Conservation (phyloP, 2,113 vertebrate species). For the Xenopus laevis region DNA sequence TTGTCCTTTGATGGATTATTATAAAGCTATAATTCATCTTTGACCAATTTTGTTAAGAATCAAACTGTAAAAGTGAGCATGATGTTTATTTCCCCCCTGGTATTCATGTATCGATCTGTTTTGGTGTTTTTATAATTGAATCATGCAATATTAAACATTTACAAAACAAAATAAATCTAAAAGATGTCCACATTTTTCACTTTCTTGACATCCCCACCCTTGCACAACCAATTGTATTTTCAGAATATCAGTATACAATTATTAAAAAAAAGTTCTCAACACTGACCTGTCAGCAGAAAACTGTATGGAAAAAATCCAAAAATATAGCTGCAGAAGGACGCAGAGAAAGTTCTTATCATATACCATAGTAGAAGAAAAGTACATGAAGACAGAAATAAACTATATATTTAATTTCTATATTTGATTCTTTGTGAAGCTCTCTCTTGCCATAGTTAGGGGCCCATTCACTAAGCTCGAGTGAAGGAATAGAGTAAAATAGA, state of each 20-base stretch:
- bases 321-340: no score
- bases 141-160: conserved; percentile 16
- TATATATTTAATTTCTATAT: no score
- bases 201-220: neutral
- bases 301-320: no score
- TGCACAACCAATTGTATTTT: neutral
- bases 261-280: neutral
- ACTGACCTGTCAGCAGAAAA: neutral
- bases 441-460: no score
- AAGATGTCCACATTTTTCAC: neutral
- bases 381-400: no score
- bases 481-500: no score
- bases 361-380: no score
- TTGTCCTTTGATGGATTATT: neutral
- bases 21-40: neutral
- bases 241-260: neutral
- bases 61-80: neutral
- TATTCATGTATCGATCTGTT: neutral
- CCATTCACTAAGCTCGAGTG: no score
- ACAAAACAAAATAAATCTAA: neutral
- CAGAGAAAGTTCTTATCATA: no score
- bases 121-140: neutral
- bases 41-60: neutral
- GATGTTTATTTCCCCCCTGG: neutral
- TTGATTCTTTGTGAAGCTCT: no score